Evolutionary conservation across 2,113 vertebrate genomes (phyloP).

Genomic region (Talpa occidentalis): DNA sequence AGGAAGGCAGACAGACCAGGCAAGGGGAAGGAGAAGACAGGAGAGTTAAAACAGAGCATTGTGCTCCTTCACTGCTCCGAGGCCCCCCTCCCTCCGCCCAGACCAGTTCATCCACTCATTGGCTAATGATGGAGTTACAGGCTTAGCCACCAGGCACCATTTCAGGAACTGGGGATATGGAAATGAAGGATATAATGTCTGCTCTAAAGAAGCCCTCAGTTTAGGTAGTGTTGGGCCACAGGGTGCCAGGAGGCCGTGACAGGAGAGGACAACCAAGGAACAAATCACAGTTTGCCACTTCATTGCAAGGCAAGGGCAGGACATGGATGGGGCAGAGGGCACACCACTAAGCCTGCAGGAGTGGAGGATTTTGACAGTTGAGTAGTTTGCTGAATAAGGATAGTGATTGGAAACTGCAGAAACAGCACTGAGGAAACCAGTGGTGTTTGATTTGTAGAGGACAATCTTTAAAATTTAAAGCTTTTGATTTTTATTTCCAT

Average conservation of each 20-base stretch:
- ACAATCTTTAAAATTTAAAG: background rate
- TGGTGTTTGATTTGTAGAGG: background rate
- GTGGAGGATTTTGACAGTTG: background rate
- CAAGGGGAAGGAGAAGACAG: background rate
- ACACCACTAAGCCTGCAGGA: background rate
- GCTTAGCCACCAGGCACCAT: background rate
- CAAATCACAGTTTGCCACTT: background rate
- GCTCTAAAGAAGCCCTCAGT: background rate
- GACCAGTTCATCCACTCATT: background rate
- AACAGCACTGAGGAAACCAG: background rate
- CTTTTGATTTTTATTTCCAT: background rate
- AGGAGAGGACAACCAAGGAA: background rate
- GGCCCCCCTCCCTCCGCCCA: fast-evolving
- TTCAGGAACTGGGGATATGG: background rate
- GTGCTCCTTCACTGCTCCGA: background rate
- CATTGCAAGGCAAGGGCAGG: background rate
- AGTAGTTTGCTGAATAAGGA: background rate
- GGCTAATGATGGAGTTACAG: background rate
- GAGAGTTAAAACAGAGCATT: background rate
- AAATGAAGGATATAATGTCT: background rate
- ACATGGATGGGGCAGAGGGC: background rate
- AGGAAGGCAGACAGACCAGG: background rate
- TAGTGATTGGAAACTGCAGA: background rate
- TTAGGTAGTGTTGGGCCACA: background rate
- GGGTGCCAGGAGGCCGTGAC: background rate